Conservation (phyloP, 1,140 invertebrate species). For the Bombus soroeensis region DNA sequence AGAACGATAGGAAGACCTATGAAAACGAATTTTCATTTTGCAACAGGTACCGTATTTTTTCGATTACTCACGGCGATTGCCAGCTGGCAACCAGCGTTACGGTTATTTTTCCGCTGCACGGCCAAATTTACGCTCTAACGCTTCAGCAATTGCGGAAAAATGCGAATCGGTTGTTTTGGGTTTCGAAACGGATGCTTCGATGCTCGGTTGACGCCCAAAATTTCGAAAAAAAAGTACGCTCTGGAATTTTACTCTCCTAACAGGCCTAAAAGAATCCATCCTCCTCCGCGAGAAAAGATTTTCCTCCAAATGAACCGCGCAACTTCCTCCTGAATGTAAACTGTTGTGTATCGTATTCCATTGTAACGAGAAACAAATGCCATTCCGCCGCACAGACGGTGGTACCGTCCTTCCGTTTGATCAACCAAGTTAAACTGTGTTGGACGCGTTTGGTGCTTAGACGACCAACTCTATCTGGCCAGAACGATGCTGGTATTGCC, state of each 20-base stretch:
- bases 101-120: conserved; percentile 30
- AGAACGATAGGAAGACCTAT: background rate
- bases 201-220: background rate
- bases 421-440: conserved; percentile 18
- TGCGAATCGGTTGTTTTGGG: conserved; percentile 23
- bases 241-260: background rate
- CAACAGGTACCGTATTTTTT: conserved; percentile 36
- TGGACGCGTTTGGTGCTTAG: conserved; percentile 3
- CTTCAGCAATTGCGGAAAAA: conserved; percentile 31
- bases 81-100: conserved; percentile 33
- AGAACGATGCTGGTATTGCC: conserved; percentile 15
- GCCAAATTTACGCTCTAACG: conserved; percentile 32
- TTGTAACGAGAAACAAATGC: conserved; percentile 15
- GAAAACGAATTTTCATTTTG: conserved; percentile 35
- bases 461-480: background rate
- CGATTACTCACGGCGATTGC: conserved; percentile 41
- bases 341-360: background rate
- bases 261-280: background rate
- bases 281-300: background rate
- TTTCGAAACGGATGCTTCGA: background rate
- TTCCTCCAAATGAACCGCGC: background rate
- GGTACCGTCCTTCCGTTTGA: background rate
- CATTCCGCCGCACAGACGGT: background rate
- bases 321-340: no score
- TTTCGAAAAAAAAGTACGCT: background rate